Percentiles rank a stretch among this genome's conserved stretches.
Evolutionary conservation across 1,140 invertebrate genomes (phyloP).

Genomic region (Drosophila orena): DNA sequence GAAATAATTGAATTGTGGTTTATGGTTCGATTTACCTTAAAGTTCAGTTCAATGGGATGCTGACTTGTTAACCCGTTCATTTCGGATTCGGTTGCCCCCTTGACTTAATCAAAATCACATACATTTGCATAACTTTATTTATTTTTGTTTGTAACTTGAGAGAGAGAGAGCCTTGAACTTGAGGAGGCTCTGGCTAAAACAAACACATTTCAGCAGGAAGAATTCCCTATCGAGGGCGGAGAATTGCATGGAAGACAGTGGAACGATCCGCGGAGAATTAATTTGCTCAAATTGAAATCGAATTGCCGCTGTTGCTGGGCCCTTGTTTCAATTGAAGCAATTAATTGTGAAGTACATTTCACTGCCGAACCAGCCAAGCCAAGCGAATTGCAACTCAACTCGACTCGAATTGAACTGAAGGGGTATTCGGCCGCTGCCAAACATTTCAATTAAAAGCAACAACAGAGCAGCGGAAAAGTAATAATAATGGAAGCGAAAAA

Average conservation of each 20-base stretch:
- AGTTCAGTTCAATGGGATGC: not conserved
- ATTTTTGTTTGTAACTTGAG: constrained; percentile 9
- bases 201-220: not conserved
- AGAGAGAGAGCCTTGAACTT: constrained; percentile 55
- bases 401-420: constrained; percentile 1
- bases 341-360: constrained; percentile 81
- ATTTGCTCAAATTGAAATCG: constrained; percentile 72
- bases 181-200: not conserved
- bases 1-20: no score
- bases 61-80: constrained; percentile 9
- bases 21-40: not conserved
- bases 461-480: constrained; percentile 4
- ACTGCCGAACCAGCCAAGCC: constrained; percentile 37
- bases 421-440: constrained; percentile 45
- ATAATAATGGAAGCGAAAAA: constrained; percentile 10
- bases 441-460: constrained; percentile 75
- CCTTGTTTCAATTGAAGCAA: constrained; percentile 70
- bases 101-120: constrained; percentile 34
- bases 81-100: constrained; percentile 5
- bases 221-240: not conserved
- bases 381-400: not conserved
- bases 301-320: constrained; percentile 54
- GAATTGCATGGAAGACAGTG: not conserved
- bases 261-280: constrained; percentile 17
- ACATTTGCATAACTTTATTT: constrained; percentile 33